Percentiles rank a stretch among this genome's conserved stretches.
These are phyloP conservation scores for Sebastolobus alascanus DNA, from an alignment of 2,797 vertebrate genomes.

Conservation along the genomic window DNA sequence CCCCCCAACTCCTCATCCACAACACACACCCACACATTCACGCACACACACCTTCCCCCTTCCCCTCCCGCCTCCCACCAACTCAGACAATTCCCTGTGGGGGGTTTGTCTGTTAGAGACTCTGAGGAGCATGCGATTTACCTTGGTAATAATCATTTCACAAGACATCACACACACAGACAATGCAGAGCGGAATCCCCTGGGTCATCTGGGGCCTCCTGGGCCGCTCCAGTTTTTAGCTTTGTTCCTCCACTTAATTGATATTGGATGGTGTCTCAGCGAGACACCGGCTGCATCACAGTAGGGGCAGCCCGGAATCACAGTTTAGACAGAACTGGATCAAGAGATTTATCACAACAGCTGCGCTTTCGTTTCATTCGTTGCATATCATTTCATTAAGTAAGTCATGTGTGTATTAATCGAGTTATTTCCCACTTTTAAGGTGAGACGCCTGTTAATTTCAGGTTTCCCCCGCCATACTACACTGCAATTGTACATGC, in stretches of 20 bases:
- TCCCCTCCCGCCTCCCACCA: conserved; percentile 50
- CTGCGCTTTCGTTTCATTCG: conserved; percentile 57
- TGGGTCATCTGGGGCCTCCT: conserved; percentile 67
- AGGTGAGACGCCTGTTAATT: background rate
- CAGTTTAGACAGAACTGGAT: conserved; percentile 75
- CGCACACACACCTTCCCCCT: conserved; percentile 29
- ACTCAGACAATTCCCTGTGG: conserved; percentile 77
- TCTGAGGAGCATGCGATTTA: conserved; percentile 79
- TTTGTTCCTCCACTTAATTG: conserved; percentile 77
- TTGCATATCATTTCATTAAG: conserved; percentile 61
- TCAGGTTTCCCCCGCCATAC: background rate
- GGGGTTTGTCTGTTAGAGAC: conserved; percentile 73
- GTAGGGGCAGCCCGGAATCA: conserved; percentile 64
- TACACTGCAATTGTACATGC: background rate
- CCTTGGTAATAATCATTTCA: conserved; percentile 86
- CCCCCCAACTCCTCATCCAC: conserved; percentile 56
- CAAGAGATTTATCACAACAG: conserved; percentile 68
- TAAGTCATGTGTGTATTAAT: background rate
- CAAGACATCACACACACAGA: conserved; percentile 78
- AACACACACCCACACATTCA: conserved; percentile 55
- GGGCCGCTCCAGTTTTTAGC: conserved; percentile 73
- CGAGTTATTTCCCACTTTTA: background rate
- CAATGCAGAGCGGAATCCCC: conserved; percentile 72
- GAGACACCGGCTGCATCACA: conserved; percentile 61
- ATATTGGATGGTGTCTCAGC: conserved; percentile 70